These are phyloP conservation scores for Heliconius hermathena DNA, from an alignment of 1,140 invertebrate species.

Conservation along the genomic window DNA sequence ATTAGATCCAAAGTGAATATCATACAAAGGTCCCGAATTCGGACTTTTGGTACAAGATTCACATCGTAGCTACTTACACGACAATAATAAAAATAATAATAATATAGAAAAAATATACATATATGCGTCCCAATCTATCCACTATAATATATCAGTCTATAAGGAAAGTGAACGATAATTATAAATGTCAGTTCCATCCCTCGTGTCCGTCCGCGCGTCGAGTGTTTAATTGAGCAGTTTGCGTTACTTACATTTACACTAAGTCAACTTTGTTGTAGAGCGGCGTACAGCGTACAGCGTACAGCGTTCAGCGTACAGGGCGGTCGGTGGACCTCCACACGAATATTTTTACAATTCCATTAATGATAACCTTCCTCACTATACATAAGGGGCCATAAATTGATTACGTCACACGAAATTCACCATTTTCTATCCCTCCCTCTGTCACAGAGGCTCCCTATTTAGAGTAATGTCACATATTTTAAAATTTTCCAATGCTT, in stretches of 20 bases:
- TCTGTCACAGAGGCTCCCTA: too few relatives aligned
- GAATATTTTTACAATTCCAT: constrained; percentile 77
- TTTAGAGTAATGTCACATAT: too few relatives aligned
- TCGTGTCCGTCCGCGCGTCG: constrained; percentile 42
- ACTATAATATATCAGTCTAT: constrained; percentile 14
- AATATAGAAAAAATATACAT: constrained; percentile 13
- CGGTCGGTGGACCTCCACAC: constrained; percentile 43
- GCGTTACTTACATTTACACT: constrained; percentile 74
- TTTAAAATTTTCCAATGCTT: too few relatives aligned
- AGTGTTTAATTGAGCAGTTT: constrained; percentile 76
- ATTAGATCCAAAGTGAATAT: constrained; percentile 5
- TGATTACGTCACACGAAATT: too few relatives aligned
- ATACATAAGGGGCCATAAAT: constrained; percentile 54
- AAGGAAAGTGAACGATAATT: constrained; percentile 18
- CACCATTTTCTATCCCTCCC: too few relatives aligned
- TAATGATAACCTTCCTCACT: constrained; percentile 76
- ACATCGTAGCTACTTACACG: background rate
- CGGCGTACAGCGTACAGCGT: constrained; percentile 34
- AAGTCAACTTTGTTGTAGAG: constrained; percentile 77
- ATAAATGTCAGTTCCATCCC: constrained; percentile 57
- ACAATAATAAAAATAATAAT: constrained; percentile 7
- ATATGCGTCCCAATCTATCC: background rate
- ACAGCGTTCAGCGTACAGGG: background rate
- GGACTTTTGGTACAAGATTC: background rate
- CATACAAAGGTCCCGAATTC: background rate